A percentile compares a stretch with the other conserved stretches of the same genome.
These are phyloP conservation scores for Isichthys henryi DNA, from an alignment of 2,113 vertebrate species.

Conservation along the genomic window DNA sequence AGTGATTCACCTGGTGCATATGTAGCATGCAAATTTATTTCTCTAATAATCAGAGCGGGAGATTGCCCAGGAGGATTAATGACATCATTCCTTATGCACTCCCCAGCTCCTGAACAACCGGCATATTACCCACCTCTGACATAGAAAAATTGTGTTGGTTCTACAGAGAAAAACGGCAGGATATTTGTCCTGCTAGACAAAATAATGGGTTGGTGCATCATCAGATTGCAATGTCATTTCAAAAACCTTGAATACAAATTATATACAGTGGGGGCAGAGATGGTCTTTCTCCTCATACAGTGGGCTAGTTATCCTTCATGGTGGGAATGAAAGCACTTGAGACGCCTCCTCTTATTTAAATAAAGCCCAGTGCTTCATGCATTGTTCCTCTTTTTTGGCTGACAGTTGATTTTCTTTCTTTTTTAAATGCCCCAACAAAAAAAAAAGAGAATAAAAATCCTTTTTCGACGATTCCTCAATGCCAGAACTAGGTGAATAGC, in stretches of 20 bases:
- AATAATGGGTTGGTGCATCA: slow-evolving; percentile 95
- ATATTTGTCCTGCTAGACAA: slow-evolving; percentile 88
- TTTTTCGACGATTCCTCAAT: neutral
- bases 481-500: neutral
- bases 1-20: slow-evolving; percentile 92
- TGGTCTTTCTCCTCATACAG: slow-evolving; percentile 71
- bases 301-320: slow-evolving; percentile 53
- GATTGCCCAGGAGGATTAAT: slow-evolving; percentile 98
- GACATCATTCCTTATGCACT: slow-evolving; percentile 96
- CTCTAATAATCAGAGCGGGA: slow-evolving; percentile 84
- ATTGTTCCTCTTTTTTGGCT: neutral
- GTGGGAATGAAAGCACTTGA: slow-evolving; percentile 6
- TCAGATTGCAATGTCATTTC: slow-evolving; percentile 94
- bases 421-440: neutral
- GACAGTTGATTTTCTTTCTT: slow-evolving; percentile 6
- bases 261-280: slow-evolving; percentile 70
- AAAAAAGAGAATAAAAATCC: neutral
- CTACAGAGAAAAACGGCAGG: slow-evolving; percentile 82
- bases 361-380: neutral
- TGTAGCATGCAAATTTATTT: slow-evolving; percentile 98
- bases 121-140: slow-evolving; percentile 98
- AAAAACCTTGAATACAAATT: slow-evolving; percentile 89
- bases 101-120: slow-evolving; percentile 69
- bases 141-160: slow-evolving; percentile 99
- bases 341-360: slow-evolving; percentile 11